A percentile compares a stretch with the other conserved stretches of the same genome.
phyloP scores from a whole-genome alignment of 2,113 vertebrate genomes.

The Dasyurus viverrinus region DNA sequence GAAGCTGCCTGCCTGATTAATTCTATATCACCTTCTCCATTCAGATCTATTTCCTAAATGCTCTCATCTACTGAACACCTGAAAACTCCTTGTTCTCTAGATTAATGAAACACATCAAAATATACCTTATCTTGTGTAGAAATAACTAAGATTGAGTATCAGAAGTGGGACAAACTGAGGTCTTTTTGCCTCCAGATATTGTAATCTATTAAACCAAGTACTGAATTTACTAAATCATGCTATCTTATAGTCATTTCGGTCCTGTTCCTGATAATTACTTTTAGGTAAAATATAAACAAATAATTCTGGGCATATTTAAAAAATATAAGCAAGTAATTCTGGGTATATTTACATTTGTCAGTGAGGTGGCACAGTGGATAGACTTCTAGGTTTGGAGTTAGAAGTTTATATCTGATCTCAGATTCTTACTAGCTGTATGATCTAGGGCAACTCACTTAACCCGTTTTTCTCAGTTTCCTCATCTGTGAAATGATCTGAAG shows the following conservation, averaged over 20 bases:
- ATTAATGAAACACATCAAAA: not conserved
- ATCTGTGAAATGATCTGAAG: not conserved
- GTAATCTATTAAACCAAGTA: not conserved
- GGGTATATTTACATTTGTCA: not conserved
- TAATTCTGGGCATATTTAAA: not conserved
- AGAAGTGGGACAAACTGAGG: not conserved
- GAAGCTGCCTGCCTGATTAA: conserved; percentile 8
- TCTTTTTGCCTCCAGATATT: not conserved
- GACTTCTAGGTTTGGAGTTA: not conserved
- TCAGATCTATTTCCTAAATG: not conserved
- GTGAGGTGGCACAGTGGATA: not conserved
- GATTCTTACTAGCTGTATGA: not conserved
- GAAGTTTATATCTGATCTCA: not conserved
- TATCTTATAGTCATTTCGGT: not conserved
- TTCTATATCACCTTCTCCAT: not conserved
- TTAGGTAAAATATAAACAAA: conserved; percentile 8
- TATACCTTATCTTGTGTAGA: not conserved
- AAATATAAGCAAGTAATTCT: conserved; percentile 11
- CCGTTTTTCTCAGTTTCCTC: not conserved
- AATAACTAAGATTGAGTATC: not conserved
- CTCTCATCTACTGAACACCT: conserved; percentile 1
- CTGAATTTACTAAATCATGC: not conserved
- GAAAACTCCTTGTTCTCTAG: not conserved
- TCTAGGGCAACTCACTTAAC: not conserved
- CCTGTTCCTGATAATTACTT: not conserved